Evolutionary conservation across 1,140 invertebrate species (phyloP).

Genomic region (Aphis gossypii): DNA sequence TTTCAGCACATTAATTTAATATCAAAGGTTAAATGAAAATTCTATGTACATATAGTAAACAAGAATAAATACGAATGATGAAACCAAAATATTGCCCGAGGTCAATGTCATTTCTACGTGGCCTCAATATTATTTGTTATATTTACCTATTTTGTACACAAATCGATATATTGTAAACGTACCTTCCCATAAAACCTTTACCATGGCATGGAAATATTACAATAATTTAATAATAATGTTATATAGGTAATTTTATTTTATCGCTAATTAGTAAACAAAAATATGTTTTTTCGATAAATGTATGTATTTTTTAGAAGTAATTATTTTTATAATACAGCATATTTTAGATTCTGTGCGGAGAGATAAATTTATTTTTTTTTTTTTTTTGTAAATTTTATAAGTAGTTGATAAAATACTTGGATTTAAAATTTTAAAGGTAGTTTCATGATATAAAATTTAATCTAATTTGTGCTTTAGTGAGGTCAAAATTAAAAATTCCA

Average conservation of each 20-base stretch:
- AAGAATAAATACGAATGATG: not conserved
- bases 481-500: no score
- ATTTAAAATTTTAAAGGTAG: no score
- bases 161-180: not conserved
- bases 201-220: not conserved
- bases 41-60: not conserved
- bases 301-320: not conserved
- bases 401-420: no score
- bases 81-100: not conserved
- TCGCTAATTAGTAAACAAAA: not conserved
- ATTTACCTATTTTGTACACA: not conserved
- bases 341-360: no score
- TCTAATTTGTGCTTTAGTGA: no score
- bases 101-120: not conserved
- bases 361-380: no score
- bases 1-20: not conserved
- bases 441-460: no score
- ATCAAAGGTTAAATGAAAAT: not conserved
- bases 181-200: no score
- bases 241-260: no score
- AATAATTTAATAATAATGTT: not conserved
- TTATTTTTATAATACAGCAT: no score
- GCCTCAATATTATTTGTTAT: not conserved
- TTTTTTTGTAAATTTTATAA: no score
- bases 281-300: not conserved